Evolutionary conservation across 1,140 invertebrate species (phyloP), one percentile per base, ranked within the genome.

Genomic region (Drosophila ananassae): DNA sequence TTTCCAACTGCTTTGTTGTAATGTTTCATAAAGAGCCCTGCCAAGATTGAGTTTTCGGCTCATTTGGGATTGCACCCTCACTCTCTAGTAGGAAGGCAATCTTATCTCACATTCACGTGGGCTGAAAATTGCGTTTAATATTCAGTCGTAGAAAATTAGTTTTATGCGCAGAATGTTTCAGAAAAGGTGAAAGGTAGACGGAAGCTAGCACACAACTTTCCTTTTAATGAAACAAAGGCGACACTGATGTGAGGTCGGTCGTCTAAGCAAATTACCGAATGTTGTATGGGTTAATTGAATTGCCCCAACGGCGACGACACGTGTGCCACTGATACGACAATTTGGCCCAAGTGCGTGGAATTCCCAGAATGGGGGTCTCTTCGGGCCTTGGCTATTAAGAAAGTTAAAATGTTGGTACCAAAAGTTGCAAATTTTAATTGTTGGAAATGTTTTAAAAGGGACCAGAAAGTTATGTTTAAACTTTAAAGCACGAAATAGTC

Each of bases 111-210:
- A 46, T 9, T 54, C 22, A 47, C 12, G 56, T 21, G 25, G 46
- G 51, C 46, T 58, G 50, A 50, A 76, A 75, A 75, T 74, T 68
- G 73, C 41, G 62, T 76, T 76, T 76, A 76, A 76, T 76, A 75
- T 76, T 76, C 63, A 76, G 73, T 76, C 72, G 55, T 68, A 46
- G 56, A 60, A 76, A 76, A 76, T 76, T 76, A 76, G 73, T 76
- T 76, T 76, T 56, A 75, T 67, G 72, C 28, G 47, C 60, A 52
- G 64, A 52, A 51, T 63, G 59, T 64, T 67, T 34, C 28, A 44
- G 41, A 51, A 67, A 75, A 76, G 55, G 62, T 61, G 12, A 69
- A 69, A 57, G 44, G 47, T 52, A 56, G 59, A 57, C 44, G 47
- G 9, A 52, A 34, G n/a, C 13, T 6, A 8, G 10, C 34, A 12